A percentile compares a stretch with the other conserved stretches of the same genome.
Evolutionary conservation across 2,113 vertebrate genomes (phyloP).

Genomic region (Bujurquina vittata): DNA sequence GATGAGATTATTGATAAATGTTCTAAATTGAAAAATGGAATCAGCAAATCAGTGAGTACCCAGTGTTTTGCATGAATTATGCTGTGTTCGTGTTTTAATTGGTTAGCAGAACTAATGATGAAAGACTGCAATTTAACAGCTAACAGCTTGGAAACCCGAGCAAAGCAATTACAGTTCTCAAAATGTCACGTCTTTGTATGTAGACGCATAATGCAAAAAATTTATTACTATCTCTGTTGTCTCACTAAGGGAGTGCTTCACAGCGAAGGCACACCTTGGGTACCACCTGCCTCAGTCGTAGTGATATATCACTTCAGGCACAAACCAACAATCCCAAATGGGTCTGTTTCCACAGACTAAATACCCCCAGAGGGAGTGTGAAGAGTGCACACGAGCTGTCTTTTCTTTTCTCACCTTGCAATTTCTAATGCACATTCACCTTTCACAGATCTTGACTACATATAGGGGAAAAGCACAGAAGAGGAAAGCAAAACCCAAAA

Average conservation of each 20-base stretch:
- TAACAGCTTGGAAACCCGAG: slow-evolving; percentile 19
- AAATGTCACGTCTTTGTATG: slow-evolving; percentile 54
- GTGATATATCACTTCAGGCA: slow-evolving; percentile 30
- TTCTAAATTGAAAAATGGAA: slow-evolving; percentile 22
- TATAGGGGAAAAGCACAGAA: background rate
- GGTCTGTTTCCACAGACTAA: slow-evolving; percentile 24
- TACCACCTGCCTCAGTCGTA: slow-evolving; percentile 3
- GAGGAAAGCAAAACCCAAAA: background rate
- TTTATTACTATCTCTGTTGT: slow-evolving; percentile 14
- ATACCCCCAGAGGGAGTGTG: slow-evolving; percentile 31
- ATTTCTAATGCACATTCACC: slow-evolving; percentile 5
- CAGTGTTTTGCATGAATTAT: slow-evolving; percentile 19
- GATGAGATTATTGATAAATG: slow-evolving; percentile 19
- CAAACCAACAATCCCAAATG: slow-evolving; percentile 41
- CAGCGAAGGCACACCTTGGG: slow-evolving; percentile 18
- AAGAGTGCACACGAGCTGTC: slow-evolving; percentile 14
- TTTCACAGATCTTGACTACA: background rate
- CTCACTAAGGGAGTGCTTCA: slow-evolving; percentile 11
- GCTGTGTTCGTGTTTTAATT: slow-evolving; percentile 56
- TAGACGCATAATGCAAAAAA: slow-evolving; percentile 16
- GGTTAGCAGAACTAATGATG: slow-evolving; percentile 33
- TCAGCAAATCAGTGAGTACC: slow-evolving; percentile 10
- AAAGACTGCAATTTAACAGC: slow-evolving; percentile 39
- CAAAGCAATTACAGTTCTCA: slow-evolving; percentile 44
- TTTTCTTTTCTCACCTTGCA: slow-evolving; percentile 13